phyloP scores from a whole-genome alignment of 1,140 invertebrate genomes.

The Holotrichia oblita region DNA sequence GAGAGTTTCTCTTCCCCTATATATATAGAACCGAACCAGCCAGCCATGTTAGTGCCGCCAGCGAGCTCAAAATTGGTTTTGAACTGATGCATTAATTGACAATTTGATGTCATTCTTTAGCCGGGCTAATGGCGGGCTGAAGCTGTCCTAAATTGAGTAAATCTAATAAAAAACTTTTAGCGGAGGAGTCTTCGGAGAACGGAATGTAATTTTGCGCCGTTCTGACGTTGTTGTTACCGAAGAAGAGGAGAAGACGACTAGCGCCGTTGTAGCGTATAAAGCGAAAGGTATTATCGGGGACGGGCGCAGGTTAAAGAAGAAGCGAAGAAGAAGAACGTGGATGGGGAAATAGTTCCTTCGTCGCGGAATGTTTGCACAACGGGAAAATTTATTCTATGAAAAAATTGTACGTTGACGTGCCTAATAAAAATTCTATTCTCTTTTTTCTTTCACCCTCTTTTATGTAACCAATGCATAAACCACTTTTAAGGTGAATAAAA shows the following conservation, averaged over 20 bases:
- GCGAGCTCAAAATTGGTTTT: slow-evolving; percentile 54
- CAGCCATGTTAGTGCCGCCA: slow-evolving; percentile 52
- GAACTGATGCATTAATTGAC: slow-evolving; percentile 58
- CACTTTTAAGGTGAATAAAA: slow-evolving; percentile 11
- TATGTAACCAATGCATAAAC: slow-evolving; percentile 8
- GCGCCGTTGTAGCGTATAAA: not conserved
- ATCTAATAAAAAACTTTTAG: slow-evolving; percentile 55
- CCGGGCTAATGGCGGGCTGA: slow-evolving; percentile 54
- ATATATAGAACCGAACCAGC: slow-evolving; percentile 19
- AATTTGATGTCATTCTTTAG: slow-evolving; percentile 57
- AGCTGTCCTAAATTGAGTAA: slow-evolving; percentile 56
- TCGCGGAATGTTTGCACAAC: slow-evolving; percentile 26
- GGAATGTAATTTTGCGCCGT: slow-evolving; percentile 52
- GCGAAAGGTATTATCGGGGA: slow-evolving; percentile 19
- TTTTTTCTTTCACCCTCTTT: not conserved
- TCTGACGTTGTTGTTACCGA: slow-evolving; percentile 38
- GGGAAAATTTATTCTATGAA: slow-evolving; percentile 38
- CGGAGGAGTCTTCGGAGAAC: slow-evolving; percentile 45
- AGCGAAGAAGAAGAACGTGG: slow-evolving; percentile 12
- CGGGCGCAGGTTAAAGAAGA: not conserved
- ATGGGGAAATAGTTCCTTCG: slow-evolving; percentile 8
- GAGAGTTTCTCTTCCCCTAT: slow-evolving; percentile 41
- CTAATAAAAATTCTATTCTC: slow-evolving; percentile 33
- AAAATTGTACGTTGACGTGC: slow-evolving; percentile 24
- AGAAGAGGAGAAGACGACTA: slow-evolving; percentile 21